Conservation (phyloP, 2,113 vertebrate genomes). For the Dicentrarchus labrax region DNA sequence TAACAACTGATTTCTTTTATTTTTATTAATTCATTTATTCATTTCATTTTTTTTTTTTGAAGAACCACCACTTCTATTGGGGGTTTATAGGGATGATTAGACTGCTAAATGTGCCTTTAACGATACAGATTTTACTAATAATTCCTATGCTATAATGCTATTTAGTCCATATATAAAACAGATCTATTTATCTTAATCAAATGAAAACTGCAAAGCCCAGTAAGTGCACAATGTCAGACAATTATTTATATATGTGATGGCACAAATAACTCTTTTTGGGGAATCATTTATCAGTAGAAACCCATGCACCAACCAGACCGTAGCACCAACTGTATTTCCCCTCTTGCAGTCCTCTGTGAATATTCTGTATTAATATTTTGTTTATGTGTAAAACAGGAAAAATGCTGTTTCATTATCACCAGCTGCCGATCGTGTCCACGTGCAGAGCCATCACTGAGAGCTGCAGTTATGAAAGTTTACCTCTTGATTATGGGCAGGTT, state of each 20-base stretch:
- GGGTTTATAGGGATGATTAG: background rate
- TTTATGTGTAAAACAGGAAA: conserved; percentile 2
- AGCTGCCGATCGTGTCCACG: background rate
- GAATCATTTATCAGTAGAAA: background rate
- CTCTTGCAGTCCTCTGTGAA: background rate
- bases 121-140: background rate
- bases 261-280: background rate
- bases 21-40: background rate
- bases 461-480: conserved; percentile 37
- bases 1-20: background rate
- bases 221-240: background rate
- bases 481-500: conserved; percentile 57
- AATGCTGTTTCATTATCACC: conserved; percentile 26
- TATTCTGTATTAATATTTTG: background rate
- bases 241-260: background rate
- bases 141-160: no score
- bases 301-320: no score
- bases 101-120: background rate
- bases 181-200: background rate
- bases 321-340: background rate
- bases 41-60: background rate
- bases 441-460: background rate
- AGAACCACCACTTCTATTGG: no score
- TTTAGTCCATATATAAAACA: background rate
- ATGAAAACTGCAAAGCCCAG: background rate